Percentiles rank a stretch among this genome's conserved stretches.
These are phyloP conservation scores for Thinocorus orbignyianus DNA, from an alignment of 2,113 vertebrate species.

Conservation along the genomic window DNA sequence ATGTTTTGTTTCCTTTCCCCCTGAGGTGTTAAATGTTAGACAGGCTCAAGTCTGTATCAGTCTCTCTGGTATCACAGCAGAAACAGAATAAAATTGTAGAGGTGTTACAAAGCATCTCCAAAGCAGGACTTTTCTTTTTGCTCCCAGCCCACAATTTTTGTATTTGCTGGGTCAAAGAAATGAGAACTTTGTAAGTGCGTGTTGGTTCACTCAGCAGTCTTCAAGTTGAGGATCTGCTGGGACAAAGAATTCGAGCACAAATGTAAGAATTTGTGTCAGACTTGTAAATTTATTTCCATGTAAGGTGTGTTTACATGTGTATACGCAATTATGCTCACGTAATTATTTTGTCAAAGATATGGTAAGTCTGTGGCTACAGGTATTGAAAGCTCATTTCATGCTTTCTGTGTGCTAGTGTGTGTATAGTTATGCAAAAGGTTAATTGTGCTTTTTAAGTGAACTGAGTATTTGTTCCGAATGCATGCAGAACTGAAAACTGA, in stretches of 20 bases:
- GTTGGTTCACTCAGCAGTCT: not conserved
- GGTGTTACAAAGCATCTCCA: not conserved
- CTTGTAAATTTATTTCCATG: not conserved
- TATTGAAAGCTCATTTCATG: not conserved
- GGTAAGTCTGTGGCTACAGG: not conserved
- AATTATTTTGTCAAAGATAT: not conserved
- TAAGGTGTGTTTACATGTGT: not conserved
- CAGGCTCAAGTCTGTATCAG: not conserved
- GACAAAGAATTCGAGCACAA: not conserved
- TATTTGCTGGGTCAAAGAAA: not conserved
- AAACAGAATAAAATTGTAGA: not conserved
- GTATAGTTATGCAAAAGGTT: not conserved
- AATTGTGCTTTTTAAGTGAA: not conserved
- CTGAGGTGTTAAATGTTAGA: not conserved
- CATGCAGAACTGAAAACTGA: not conserved
- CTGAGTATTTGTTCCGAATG: not conserved
- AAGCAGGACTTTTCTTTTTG: not conserved
- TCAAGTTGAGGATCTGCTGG: not conserved
- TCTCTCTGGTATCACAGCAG: not conserved
- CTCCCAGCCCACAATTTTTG: not conserved
- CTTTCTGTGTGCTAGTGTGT: not conserved
- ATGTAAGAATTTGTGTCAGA: not conserved
- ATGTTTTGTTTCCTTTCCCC: not conserved
- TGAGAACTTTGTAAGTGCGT: not conserved
- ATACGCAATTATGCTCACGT: not conserved